Base-by-base conservation (phyloP, 2,797 vertebrate species). In the Jordanella pulchra region DNA sequence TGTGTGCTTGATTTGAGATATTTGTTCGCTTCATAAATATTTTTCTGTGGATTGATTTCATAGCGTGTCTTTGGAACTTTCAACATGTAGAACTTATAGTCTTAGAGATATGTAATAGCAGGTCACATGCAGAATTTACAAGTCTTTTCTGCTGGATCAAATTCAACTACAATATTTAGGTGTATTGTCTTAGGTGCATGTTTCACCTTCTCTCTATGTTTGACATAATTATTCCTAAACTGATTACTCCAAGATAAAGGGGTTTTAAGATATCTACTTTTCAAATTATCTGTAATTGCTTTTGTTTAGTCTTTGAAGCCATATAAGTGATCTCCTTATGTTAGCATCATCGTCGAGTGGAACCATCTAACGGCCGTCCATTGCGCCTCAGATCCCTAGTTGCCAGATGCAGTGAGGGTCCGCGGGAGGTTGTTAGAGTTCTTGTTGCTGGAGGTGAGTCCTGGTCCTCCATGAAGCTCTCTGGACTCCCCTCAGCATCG, bases 391-490 rank as follows among this genome's bases (percentile, higher is more conserved):
- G 86, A 85, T 93, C 91, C 93, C 96, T 32, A 92, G 92, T 0
- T 92, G 95, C 83, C 92, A 95, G 84, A 95, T 95, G 92, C 60
- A 93, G 94, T 18, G n/a, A 94, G 87, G 84, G 94, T 93, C 89
- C 95, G 21, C 91, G 84, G 69, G 93, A 93, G 2, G 93, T 76
- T 58, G 95, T 94, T 82, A 93, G 93, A 86, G 73, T 96, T 94
- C 92, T 95, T 72, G 75, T 83, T 76, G 87, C 87, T 13, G 92
- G 91, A 72, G 93, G 92, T 1, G 95, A 89, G 76, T 96, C 96
- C 0, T 96, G 96, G 73, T 98, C 97, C 75, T 98, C 97, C 2
- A 95, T 95, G 88, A 96, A 97, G 93, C 97, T 98, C 86, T 97
- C 97, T 0, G 97, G 96, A 86, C 97, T 98, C 28, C 95, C 96